Percentiles rank a stretch among this genome's conserved stretches.
These are phyloP conservation scores for Pseudomyrmex cubaensis DNA, from an alignment of 1,140 invertebrate genomes.

Conservation along the genomic window DNA sequence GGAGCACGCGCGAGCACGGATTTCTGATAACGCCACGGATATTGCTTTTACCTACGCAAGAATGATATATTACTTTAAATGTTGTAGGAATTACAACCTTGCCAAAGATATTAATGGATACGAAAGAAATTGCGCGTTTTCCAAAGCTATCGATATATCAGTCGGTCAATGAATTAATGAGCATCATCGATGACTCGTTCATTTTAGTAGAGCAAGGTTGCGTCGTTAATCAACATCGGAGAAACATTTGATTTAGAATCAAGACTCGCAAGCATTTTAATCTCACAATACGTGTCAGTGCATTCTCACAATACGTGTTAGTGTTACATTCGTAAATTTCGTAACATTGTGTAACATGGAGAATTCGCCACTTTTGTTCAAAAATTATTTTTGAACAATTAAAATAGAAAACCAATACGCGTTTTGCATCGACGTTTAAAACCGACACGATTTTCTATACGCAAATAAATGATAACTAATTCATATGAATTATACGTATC, in stretches of 20 bases:
- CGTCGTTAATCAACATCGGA: conserved; percentile 31
- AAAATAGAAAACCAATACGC: background rate
- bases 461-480: background rate
- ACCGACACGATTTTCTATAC: background rate
- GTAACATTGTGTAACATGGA: no score
- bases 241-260: conserved; percentile 16
- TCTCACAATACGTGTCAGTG: background rate
- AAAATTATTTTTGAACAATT: background rate
- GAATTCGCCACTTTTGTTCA: background rate
- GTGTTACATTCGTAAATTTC: background rate
- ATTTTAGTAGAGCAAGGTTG: conserved; percentile 40
- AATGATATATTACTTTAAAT: no score
- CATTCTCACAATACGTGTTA: background rate
- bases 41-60: no score
- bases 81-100: no score
- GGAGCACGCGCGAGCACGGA: no score
- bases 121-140: no score
- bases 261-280: background rate
- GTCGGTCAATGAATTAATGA: background rate
- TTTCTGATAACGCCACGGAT: no score
- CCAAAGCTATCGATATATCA: no score
- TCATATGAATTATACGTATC: no score
- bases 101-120: no score
- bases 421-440: conserved; percentile 30
- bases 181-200: background rate